Conservation (phyloP, 2,888 invertebrate species). For the Xanthorhoe spadicearia region DNA sequence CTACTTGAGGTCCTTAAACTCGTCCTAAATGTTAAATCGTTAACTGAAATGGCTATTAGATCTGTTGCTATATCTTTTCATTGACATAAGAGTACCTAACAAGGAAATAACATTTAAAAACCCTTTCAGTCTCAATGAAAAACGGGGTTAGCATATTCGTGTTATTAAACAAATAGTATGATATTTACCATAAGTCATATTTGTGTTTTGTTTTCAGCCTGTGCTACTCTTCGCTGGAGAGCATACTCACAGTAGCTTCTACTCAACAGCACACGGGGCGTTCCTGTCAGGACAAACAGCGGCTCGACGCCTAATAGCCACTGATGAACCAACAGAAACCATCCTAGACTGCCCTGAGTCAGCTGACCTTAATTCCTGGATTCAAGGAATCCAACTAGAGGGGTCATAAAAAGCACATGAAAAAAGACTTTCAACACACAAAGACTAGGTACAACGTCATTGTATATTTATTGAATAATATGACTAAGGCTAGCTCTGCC, state of each 20-base stretch:
- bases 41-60: too few species aligned
- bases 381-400: conserved; percentile 93
- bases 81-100: too few species aligned
- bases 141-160: too few species aligned
- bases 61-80: too few species aligned
- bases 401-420: conserved; percentile 53
- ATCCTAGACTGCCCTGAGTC: conserved; percentile 90
- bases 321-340: conserved; percentile 87
- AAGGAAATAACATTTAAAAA: too few species aligned
- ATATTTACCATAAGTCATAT: too few species aligned
- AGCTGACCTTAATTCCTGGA: conserved; percentile 94
- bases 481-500: conserved; percentile 43
- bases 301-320: conserved; percentile 88
- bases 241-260: conserved; percentile 97
- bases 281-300: conserved; percentile 94
- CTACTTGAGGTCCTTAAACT: too few species aligned
- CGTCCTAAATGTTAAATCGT: too few species aligned
- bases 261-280: conserved; percentile 98
- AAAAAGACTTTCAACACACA: conserved; percentile 23
- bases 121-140: too few species aligned
- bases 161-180: too few species aligned
- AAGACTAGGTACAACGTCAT: conserved; percentile 21
- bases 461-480: conserved; percentile 33
- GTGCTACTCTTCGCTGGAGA: conserved; percentile 96
- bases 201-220: conserved; percentile 85